Evolutionary conservation across 2,888 invertebrate genomes (phyloP), one percentile per base, ranked within the genome.

Genomic region (Cerastoderma edule): DNA sequence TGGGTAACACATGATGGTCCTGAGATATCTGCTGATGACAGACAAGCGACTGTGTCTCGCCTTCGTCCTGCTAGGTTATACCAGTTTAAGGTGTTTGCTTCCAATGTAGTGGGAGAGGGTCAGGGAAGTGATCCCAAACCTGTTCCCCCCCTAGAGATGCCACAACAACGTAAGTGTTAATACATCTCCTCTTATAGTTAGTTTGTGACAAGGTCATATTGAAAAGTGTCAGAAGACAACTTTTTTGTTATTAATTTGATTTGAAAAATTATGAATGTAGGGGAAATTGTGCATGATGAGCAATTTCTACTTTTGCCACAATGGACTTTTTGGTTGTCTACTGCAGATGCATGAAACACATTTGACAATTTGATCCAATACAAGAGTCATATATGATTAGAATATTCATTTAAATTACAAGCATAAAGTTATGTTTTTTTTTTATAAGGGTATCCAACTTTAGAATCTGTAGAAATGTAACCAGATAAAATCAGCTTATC

Each of bases 21-120:
- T 91, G 94, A 97, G 70, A 96, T 98, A 0, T 96, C 97, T 92
- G 97, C 98, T 0, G 95, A 95, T 84, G 94, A 96, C 10, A 96
- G 96, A 0, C 96, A 97, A 0, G 97, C 96, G 90, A 97, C 97
- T 0, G 97, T 99, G 64, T 96, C 95, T 53, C 96, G 96, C 90
- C 94, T 99, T 63, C 78, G 97, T 93, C 99, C 99, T 0, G 98
- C 99, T 0, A 96, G 97, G 0, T 96, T 97, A 0, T 99, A 99
- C 93, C 98, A 98, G 92, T 99, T 99, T 93, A 95, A 99, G 79
- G 97, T 99, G n/a, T 97, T 97, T 80, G 98, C 99, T 19, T 96
- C 98, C 16, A 99, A 99, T 93, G 96, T 96, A 65, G 98, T 99
- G 0, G 99, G 99, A 0, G 97, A 98, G 91, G 99, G 99, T 2